A percentile compares a stretch with the other conserved stretches of the same genome.
Conservation (phyloP, 2,113 vertebrate genomes). For the Atrichornis clamosus region DNA sequence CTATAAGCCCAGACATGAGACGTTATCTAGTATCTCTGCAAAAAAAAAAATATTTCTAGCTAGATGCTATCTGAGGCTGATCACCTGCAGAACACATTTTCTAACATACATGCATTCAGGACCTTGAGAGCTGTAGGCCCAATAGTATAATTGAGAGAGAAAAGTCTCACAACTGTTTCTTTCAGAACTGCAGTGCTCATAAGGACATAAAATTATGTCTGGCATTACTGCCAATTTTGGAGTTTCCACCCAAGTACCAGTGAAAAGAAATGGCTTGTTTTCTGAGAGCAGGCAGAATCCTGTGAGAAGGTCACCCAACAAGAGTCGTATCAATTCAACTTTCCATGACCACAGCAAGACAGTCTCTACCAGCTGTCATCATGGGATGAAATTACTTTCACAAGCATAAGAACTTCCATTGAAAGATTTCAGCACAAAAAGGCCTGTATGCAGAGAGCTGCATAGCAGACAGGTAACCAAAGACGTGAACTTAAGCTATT, state of each 20-base stretch:
- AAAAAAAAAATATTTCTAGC: background rate
- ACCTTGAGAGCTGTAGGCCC: background rate
- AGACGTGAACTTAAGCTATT: background rate
- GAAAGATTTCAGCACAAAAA: background rate
- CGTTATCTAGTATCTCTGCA: background rate
- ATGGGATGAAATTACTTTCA: conserved; percentile 30
- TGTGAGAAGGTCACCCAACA: background rate
- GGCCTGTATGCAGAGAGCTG: background rate
- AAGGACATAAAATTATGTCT: background rate
- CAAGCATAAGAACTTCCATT: background rate
- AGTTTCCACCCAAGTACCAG: background rate
- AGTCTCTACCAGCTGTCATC: conserved; percentile 27
- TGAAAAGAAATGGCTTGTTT: background rate
- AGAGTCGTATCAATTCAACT: background rate
- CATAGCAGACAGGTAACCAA: background rate
- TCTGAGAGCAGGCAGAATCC: background rate
- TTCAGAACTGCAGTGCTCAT: background rate
- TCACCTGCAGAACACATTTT: background rate
- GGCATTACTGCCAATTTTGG: background rate
- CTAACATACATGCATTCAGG: background rate
- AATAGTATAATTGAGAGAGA: background rate
- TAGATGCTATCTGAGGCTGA: background rate
- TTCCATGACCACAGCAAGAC: conserved; percentile 1
- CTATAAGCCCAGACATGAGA: background rate
- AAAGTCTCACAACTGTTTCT: background rate